Evolutionary conservation across 2,113 vertebrate genomes (phyloP).

Genomic region (Caranx ignobilis): DNA sequence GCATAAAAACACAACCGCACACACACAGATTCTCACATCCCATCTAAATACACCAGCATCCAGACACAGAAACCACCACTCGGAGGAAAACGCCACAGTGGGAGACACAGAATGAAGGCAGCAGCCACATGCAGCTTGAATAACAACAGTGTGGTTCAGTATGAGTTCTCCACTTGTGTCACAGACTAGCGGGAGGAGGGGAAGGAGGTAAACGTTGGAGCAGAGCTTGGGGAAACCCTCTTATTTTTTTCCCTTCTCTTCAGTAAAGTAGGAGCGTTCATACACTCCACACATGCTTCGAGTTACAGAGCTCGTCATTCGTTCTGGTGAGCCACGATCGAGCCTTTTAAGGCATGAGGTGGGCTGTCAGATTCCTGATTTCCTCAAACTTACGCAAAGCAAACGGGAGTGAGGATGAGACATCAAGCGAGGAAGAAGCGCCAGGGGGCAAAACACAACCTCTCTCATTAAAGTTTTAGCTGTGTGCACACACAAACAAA

Average conservation of each 20-base stretch:
- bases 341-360: slow-evolving; percentile 51
- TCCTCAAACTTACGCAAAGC: slow-evolving; percentile 26
- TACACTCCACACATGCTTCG: slow-evolving; percentile 56
- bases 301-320: slow-evolving; percentile 56
- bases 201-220: slow-evolving; percentile 1
- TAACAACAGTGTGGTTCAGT: slow-evolving; percentile 38
- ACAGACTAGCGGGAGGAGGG: slow-evolving; percentile 8
- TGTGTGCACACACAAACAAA: slow-evolving; percentile 3
- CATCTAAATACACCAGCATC: not conserved
- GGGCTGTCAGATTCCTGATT: slow-evolving; percentile 36
- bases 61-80: slow-evolving; percentile 5
- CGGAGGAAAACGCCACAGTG: slow-evolving; percentile 31
- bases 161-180: slow-evolving; percentile 48
- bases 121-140: slow-evolving; percentile 33
- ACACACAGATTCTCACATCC: slow-evolving; percentile 17
- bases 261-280: slow-evolving; percentile 36
- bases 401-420: slow-evolving; percentile 12
- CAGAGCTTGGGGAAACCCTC: slow-evolving; percentile 61
- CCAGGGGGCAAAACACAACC: not conserved
- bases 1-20: slow-evolving; percentile 14
- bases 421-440: slow-evolving; percentile 9
- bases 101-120: slow-evolving; percentile 24
- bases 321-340: slow-evolving; percentile 40
- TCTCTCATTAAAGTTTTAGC: slow-evolving; percentile 34
- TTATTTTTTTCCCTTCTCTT: not conserved